Conservation (phyloP, 2,113 vertebrate species). For the Ictalurus furcatus region DNA sequence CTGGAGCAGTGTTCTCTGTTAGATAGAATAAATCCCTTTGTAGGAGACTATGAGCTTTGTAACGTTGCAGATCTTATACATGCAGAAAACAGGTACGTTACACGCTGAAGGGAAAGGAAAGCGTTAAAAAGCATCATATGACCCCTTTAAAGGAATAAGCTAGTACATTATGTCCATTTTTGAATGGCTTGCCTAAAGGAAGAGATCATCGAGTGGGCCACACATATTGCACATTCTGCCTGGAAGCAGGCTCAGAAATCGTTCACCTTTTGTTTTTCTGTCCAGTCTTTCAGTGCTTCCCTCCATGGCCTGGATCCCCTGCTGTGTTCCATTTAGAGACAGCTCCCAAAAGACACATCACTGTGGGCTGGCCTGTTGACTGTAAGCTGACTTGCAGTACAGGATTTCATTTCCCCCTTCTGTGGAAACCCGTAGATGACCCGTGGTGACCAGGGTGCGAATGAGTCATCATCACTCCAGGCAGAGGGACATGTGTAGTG, state of each 20-base stretch:
- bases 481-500: conserved; percentile 32
- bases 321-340: conserved; percentile 42
- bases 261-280: conserved; percentile 27
- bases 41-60: too few species aligned
- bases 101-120: too few species aligned
- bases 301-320: conserved; percentile 23
- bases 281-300: conserved; percentile 15
- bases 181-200: not conserved
- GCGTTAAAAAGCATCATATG: too few species aligned
- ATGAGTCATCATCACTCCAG: conserved; percentile 62
- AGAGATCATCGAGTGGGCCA: conserved; percentile 22
- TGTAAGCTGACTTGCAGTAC: conserved; percentile 47
- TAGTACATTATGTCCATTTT: not conserved
- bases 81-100: too few species aligned
- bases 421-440: conserved; percentile 63
- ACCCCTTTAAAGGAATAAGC: not conserved
- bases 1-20: too few species aligned
- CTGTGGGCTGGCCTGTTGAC: conserved; percentile 56
- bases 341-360: conserved; percentile 17
- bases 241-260: conserved; percentile 15
- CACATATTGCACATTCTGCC: conserved; percentile 20
- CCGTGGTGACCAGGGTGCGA: conserved; percentile 36
- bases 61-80: too few species aligned
- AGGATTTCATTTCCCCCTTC: conserved; percentile 69
- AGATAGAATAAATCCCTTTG: too few species aligned